These are phyloP conservation scores for Bubo bubo DNA, from an alignment of 2,113 vertebrate genomes.

Conservation along the genomic window DNA sequence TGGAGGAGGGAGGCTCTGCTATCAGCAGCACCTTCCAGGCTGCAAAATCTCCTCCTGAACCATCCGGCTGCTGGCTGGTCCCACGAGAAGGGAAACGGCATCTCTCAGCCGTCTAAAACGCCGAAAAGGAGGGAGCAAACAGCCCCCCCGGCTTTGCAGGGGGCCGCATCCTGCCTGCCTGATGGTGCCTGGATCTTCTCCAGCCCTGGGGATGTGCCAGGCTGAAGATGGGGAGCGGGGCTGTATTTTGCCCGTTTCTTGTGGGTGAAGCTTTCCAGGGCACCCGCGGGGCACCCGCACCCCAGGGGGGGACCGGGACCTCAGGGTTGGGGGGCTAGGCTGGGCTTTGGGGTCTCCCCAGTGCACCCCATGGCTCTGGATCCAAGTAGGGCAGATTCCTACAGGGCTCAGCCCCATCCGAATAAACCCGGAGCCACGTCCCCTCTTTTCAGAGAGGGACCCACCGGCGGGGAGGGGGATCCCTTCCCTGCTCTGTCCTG, in stretches of 20 bases:
- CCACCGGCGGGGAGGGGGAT: background rate
- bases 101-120: accelerated
- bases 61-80: background rate
- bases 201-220: background rate
- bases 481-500: accelerated
- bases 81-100: background rate
- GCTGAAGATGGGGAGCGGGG: background rate
- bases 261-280: background rate
- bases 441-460: no score
- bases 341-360: background rate
- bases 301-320: accelerated
- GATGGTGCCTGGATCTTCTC: background rate
- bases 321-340: accelerated
- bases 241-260: background rate
- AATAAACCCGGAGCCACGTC: accelerated
- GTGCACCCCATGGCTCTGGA: accelerated
- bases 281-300: accelerated
- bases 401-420: accelerated
- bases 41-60: background rate
- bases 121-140: background rate
- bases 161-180: background rate
- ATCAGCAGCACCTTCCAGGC: background rate
- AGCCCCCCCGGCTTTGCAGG: accelerated
- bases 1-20: background rate
- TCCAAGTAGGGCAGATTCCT: background rate